Conservation (phyloP, 2,113 vertebrate genomes). For the Pedetes capensis region DNA sequence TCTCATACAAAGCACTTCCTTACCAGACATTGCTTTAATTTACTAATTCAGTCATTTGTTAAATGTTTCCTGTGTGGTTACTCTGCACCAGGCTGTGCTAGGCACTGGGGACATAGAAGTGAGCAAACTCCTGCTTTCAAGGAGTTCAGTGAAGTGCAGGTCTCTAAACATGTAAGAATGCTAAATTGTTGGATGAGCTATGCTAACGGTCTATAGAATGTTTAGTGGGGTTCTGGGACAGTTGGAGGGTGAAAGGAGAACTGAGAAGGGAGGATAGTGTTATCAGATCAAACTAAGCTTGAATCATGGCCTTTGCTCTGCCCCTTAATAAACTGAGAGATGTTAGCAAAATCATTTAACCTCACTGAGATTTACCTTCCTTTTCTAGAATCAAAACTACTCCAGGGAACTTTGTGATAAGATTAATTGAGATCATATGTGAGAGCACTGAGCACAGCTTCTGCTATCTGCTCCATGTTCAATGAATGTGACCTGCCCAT, state of each 20-base stretch:
- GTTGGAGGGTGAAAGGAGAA: fast-evolving
- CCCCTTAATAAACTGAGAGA: not conserved
- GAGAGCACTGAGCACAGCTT: not conserved
- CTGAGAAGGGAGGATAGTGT: too few relatives aligned
- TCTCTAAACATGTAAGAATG: not conserved
- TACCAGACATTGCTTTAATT: not conserved
- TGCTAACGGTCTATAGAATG: not conserved
- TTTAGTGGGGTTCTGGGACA: fast-evolving
- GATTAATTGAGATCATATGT: not conserved
- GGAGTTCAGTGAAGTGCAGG: not conserved
- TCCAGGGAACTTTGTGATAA: not conserved
- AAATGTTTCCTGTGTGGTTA: not conserved
- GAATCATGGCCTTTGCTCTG: not conserved
- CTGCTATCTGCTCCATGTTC: not conserved
- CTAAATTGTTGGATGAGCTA: not conserved
- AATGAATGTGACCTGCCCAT: not conserved
- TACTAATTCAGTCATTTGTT: not conserved
- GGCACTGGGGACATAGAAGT: not conserved
- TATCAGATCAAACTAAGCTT: not conserved
- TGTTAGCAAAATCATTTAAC: not conserved
- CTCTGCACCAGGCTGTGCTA: not conserved
- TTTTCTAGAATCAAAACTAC: slow-evolving; percentile 19
- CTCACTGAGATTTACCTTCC: not conserved
- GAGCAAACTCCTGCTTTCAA: not conserved
- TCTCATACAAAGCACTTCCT: not conserved